phyloP scores from a whole-genome alignment of 2,888 invertebrate genomes.

The Rhopalosiphum nymphaeae region DNA sequence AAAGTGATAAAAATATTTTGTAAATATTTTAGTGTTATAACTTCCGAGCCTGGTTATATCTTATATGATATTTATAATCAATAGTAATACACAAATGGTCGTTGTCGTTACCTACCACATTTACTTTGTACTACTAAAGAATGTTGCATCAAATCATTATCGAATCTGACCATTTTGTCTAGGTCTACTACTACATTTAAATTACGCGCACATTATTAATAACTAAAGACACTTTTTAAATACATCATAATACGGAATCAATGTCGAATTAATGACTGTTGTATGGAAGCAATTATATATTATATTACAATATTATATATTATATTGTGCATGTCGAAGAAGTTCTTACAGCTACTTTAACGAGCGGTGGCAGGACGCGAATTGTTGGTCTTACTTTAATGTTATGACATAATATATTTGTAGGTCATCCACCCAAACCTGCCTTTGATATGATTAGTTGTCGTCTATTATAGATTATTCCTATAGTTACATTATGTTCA shows the following conservation, averaged over 20 bases:
- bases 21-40: too few species aligned
- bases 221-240: background rate
- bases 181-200: too few species aligned
- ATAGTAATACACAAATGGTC: too few species aligned
- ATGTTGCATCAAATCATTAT: too few species aligned
- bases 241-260: background rate
- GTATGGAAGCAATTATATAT: background rate
- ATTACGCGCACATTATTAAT: too few species aligned
- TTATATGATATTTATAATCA: too few species aligned
- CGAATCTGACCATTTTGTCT: too few species aligned
- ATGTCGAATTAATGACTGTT: background rate
- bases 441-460: background rate
- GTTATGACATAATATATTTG: background rate
- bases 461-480: background rate
- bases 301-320: background rate
- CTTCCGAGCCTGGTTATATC: too few species aligned
- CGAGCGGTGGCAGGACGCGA: too few species aligned
- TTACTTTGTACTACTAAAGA: too few species aligned
- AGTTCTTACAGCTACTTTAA: background rate
- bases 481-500: background rate
- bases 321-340: background rate
- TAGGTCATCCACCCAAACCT: background rate
- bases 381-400: background rate
- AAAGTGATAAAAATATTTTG: too few species aligned
- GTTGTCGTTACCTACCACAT: too few species aligned